Evolutionary conservation across 2,797 vertebrate species (phyloP).

Genomic region (Xenops minutus): DNA sequence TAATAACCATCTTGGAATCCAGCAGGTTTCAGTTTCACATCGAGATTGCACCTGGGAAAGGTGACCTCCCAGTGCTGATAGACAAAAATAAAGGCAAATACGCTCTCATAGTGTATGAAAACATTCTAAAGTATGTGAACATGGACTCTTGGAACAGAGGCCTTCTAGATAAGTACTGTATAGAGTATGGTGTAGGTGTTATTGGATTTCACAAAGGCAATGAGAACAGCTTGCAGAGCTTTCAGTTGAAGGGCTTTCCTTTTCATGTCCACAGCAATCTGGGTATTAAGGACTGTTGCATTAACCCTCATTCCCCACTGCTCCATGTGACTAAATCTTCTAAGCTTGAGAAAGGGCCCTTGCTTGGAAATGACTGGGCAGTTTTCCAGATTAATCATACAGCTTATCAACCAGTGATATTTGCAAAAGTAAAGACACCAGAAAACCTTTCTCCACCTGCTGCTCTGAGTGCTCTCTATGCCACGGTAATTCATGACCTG

Average conservation of each 20-base stretch:
- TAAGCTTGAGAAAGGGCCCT: conserved; percentile 84
- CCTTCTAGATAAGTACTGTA: conserved; percentile 93
- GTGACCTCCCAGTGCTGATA: conserved; percentile 90
- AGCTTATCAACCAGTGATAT: conserved; percentile 89
- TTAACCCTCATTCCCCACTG: conserved; percentile 89
- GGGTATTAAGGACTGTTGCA: conserved; percentile 88
- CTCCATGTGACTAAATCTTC: conserved; percentile 88
- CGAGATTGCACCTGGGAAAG: conserved; percentile 94
- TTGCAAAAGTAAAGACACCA: conserved; percentile 83
- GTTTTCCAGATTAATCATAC: conserved; percentile 93
- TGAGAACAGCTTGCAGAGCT: conserved; percentile 85
- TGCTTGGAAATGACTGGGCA: conserved; percentile 92
- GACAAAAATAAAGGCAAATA: conserved; percentile 90
- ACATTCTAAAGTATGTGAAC: conserved; percentile 90
- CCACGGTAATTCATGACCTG: conserved; percentile 91
- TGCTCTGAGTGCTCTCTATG: conserved; percentile 76
- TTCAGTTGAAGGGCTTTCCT: conserved; percentile 86
- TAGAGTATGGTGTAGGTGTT: conserved; percentile 89
- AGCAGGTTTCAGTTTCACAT: conserved; percentile 90
- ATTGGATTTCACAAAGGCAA: conserved; percentile 90
- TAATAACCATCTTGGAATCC: conserved; percentile 90
- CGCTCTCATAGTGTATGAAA: conserved; percentile 93
- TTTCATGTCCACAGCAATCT: conserved; percentile 88
- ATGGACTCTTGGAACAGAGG: conserved; percentile 94
- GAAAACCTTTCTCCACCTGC: conserved; percentile 71